Evolutionary conservation across 2,888 invertebrate genomes (phyloP).

Genomic region (Caenorhabditis becei): DNA sequence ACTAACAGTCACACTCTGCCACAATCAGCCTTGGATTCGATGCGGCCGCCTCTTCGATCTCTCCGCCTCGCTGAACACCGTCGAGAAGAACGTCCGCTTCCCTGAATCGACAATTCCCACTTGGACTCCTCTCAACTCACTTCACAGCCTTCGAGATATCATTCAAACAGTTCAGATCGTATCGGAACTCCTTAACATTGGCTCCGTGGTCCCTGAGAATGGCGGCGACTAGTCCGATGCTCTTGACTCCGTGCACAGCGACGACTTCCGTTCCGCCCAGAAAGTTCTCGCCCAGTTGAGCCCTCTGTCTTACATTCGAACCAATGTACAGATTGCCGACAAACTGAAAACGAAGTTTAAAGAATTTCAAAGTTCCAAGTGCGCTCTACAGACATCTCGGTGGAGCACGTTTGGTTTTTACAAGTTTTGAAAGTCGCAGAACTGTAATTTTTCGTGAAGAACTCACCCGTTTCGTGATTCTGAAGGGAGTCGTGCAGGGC

Average conservation of each 20-base stretch:
- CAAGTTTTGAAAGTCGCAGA: neutral
- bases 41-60: constrained; percentile 53
- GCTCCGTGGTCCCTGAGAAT: constrained; percentile 58
- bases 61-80: constrained; percentile 54
- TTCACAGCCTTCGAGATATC: constrained; percentile 32
- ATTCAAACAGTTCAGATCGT: neutral
- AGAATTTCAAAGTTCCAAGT: too few species aligned
- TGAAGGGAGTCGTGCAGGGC: neutral
- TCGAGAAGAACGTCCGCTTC: constrained; percentile 50
- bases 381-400: too few species aligned
- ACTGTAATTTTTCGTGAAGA: too few species aligned
- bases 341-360: constrained; percentile 28
- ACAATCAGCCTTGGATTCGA: constrained; percentile 45
- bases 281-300: constrained; percentile 54
- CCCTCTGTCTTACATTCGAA: constrained; percentile 52
- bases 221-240: constrained; percentile 31
- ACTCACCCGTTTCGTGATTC: constrained; percentile 33
- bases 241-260: constrained; percentile 34
- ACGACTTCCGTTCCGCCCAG: constrained; percentile 46
- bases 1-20: constrained; percentile 60
- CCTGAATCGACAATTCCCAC: constrained; percentile 23
- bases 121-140: constrained; percentile 9
- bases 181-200: constrained; percentile 30
- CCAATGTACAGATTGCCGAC: constrained; percentile 58
- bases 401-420: too few species aligned